phyloP scores from a whole-genome alignment of 2,113 vertebrate genomes.

The Lepus europaeus region DNA sequence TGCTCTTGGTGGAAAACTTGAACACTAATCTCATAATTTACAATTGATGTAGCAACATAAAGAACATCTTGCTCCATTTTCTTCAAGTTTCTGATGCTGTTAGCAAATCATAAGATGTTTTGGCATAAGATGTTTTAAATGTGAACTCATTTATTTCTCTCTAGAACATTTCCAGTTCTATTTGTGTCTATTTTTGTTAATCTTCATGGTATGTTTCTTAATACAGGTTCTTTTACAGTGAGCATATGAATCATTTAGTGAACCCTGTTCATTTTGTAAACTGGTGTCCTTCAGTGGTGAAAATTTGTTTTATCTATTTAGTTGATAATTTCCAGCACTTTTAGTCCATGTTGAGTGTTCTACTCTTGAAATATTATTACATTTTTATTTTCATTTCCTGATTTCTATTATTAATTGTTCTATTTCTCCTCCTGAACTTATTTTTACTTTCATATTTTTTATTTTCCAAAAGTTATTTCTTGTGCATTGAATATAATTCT shows the following conservation, averaged over 20 bases:
- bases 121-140: not conserved
- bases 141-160: not conserved
- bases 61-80: not conserved
- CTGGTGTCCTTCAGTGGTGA: not conserved
- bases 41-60: conserved; percentile 2
- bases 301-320: not conserved
- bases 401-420: not conserved
- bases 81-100: not conserved
- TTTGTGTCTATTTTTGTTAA: not conserved
- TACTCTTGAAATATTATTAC: not conserved
- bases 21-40: not conserved
- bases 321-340: not conserved
- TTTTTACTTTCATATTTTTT: not conserved
- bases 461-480: not conserved
- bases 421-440: not conserved
- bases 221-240: not conserved
- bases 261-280: not conserved
- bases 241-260: not conserved
- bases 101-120: not conserved
- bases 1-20: not conserved
- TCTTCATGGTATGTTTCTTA: not conserved
- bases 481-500: not conserved
- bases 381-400: not conserved
- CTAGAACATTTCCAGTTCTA: not conserved
- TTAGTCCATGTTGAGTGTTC: not conserved